Conservation (phyloP, 2,797 vertebrate species). For the Danio aesculapii region DNA sequence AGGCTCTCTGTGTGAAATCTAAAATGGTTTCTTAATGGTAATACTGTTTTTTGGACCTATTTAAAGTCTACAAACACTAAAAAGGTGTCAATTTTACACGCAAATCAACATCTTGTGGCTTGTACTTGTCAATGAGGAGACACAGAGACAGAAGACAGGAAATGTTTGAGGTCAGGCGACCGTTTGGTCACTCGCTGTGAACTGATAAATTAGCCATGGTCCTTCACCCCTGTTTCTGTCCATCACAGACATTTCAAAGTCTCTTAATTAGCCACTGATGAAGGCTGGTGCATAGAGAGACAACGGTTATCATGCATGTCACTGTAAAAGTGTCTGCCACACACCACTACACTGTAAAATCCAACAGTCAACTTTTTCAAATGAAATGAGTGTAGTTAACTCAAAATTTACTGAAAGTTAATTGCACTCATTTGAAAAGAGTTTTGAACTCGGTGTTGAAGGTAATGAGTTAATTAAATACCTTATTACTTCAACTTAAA, state of each 20-base stretch:
- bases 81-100: conserved; percentile 14
- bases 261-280: conserved; percentile 50
- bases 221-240: conserved; percentile 51
- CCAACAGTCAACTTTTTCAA: no score
- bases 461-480: no score
- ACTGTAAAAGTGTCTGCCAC: not conserved
- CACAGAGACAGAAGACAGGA: conserved; percentile 52
- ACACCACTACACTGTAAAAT: no score
- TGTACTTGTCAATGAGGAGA: conserved; percentile 27
- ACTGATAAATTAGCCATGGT: conserved; percentile 51
- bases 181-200: conserved; percentile 60
- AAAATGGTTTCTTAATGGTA: no score
- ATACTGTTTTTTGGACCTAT: no score
- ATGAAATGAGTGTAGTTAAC: no score
- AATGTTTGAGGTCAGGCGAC: conserved; percentile 48
- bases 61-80: not conserved
- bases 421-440: no score
- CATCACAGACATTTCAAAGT: conserved; percentile 27
- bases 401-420: no score
- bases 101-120: conserved; percentile 5
- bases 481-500: no score
- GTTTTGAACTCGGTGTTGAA: no score
- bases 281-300: conserved; percentile 18
- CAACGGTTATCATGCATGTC: not conserved
- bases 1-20: no score